phyloP scores from a whole-genome alignment of 2,113 vertebrate genomes.

The Erinaceus europaeus region DNA sequence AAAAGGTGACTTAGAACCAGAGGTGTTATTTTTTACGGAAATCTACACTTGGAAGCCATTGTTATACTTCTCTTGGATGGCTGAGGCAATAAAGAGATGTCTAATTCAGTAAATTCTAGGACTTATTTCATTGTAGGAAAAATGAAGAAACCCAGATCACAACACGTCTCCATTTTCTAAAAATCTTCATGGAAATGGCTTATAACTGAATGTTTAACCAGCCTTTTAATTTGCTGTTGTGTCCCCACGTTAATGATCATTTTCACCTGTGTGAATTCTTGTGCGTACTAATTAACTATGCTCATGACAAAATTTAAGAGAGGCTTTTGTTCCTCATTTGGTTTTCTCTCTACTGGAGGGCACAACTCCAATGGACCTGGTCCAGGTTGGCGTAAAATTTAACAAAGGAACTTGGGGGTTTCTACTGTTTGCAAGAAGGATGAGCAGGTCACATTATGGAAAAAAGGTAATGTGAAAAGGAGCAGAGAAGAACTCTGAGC shows the following conservation, averaged over 20 bases:
- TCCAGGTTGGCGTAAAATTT: neutral
- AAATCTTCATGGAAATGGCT: neutral
- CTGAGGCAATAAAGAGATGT: neutral
- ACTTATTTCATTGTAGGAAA: neutral
- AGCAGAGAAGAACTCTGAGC: neutral
- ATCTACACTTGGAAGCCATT: neutral
- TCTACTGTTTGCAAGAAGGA: neutral
- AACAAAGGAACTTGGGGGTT: neutral
- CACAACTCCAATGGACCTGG: neutral
- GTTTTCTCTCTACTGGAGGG: fast-evolving
- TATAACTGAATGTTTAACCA: neutral
- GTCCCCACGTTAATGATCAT: neutral
- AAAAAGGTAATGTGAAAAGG: neutral
- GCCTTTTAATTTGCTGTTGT: neutral
- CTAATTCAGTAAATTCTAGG: too few relatives aligned
- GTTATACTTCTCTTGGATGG: neutral
- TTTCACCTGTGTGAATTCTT: neutral
- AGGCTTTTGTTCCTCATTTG: fast-evolving
- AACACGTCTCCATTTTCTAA: neutral
- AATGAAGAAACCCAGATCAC: neutral
- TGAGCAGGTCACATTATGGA: neutral
- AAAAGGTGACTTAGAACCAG: neutral
- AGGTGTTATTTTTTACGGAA: neutral
- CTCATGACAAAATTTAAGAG: neutral
- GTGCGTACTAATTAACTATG: neutral